Evolutionary conservation across 2,888 invertebrate genomes (phyloP), one percentile per base, ranked within the genome.

Genomic region (Tyria jacobaeae): DNA sequence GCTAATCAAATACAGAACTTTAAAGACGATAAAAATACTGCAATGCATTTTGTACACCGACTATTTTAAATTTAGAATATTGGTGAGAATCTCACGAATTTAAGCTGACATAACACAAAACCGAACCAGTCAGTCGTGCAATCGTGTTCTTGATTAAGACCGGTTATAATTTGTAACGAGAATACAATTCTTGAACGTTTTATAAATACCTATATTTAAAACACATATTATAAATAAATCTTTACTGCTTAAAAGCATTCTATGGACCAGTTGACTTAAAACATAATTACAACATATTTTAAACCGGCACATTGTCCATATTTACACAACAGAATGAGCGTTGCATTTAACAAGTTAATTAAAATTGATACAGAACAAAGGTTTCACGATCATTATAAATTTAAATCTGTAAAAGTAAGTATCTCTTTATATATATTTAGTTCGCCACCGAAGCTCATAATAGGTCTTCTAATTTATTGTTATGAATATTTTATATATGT

Each of bases 1-100:
- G 54, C 39, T 73, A 70, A 65, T 14, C 58, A 71, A 77, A 77
- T 62, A 74, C 5, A n/a, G 60, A 55, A 47, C 34, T 1, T 31
- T 6, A 31, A 31, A 31, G 7, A 31, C 27, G 7, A 31, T 34
- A 21, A 25, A 50, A 52, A 35, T 9, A 14, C 14, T 31, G 27
- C 17, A 39, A 39, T 37, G 12, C 27, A 41, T n/a, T n/a, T 15
- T 37, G 52, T 14, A 37, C 25, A 53, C 10, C 21, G 24, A n/a
- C 31, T 47, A 56, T 17, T 47, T 31, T 44, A 34, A 53, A 39
- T 25, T 53, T 39, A n/a, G 37, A 53, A 53, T 53, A 53, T 53
- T 14, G n/a, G 37, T 37, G 52, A 24, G 37, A 53, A 37, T 25
- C 25, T 53, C 24, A 21, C 44, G 37, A 53, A 53, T 25, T 53